These are phyloP conservation scores for Ips typographus DNA, from an alignment of 1,140 invertebrate species.

Conservation along the genomic window DNA sequence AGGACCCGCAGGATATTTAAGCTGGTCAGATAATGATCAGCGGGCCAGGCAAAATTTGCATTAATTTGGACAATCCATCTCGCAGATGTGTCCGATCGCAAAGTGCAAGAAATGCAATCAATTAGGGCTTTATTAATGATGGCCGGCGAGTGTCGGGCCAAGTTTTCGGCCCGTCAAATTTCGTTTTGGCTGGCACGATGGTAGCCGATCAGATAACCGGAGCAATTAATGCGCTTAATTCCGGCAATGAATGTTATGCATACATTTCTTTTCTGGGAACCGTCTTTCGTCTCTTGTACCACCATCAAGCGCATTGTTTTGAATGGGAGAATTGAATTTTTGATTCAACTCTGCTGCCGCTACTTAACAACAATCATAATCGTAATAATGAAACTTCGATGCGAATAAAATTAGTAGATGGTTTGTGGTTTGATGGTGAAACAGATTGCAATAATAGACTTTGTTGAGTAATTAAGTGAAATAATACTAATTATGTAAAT, in stretches of 20 bases:
- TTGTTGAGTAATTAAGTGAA: too few relatives aligned
- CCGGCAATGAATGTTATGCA: neutral
- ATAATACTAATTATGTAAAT: too few relatives aligned
- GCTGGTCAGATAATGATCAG: constrained; percentile 15
- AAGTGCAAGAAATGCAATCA: constrained; percentile 31
- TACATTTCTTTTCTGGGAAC: too few relatives aligned
- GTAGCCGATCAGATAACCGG: constrained; percentile 28
- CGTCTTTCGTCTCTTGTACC: too few relatives aligned
- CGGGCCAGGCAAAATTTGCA: constrained; percentile 21
- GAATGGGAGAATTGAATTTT: too few relatives aligned
- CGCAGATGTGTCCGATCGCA: constrained; percentile 14
- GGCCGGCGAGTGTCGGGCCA: constrained; percentile 18
- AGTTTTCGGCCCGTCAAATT: constrained; percentile 29
- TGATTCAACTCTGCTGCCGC: too few relatives aligned
- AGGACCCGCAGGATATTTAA: constrained; percentile 21
- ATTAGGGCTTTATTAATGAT: constrained; percentile 27
- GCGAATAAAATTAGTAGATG: too few relatives aligned
- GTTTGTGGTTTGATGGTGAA: too few relatives aligned
- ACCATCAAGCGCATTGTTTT: too few relatives aligned
- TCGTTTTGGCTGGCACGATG: constrained; percentile 14
- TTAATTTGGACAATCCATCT: constrained; percentile 32
- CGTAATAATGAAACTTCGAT: too few relatives aligned
- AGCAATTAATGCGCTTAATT: constrained; percentile 14
- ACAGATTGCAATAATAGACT: too few relatives aligned
- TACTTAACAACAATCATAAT: too few relatives aligned